Percentiles rank a stretch among this genome's conserved stretches.
Conservation (phyloP, 1,140 invertebrate genomes). For the Panulirus ornatus region DNA sequence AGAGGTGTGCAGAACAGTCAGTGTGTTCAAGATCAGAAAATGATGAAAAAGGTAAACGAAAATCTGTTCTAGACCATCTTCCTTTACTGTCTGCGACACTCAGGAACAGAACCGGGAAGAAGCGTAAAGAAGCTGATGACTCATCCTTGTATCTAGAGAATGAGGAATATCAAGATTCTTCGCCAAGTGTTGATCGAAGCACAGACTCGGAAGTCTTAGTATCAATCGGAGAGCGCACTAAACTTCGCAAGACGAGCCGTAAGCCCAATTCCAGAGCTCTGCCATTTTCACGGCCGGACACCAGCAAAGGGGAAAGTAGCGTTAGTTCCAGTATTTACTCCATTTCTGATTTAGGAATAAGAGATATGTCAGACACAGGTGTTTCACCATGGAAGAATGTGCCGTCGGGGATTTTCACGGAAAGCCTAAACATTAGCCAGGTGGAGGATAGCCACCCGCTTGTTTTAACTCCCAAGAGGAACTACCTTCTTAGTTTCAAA, state of each 20-base stretch:
- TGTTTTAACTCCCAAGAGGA: neutral
- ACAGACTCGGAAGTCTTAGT: neutral
- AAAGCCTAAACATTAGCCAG: neutral
- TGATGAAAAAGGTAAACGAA: too few species aligned
- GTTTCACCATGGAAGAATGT: neutral
- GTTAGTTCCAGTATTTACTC: neutral
- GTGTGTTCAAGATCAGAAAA: too few species aligned
- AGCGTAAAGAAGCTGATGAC: too few species aligned
- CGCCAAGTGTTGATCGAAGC: too few species aligned
- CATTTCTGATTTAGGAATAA: neutral
- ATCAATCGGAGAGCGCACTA: neutral
- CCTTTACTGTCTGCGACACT: too few species aligned
- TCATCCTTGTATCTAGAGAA: too few species aligned
- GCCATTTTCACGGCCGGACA: neutral
- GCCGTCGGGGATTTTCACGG: neutral
- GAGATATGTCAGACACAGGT: neutral
- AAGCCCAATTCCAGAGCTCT: neutral
- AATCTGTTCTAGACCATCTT: too few species aligned
- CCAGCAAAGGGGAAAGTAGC: neutral
- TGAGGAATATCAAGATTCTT: too few species aligned
- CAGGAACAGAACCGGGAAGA: too few species aligned
- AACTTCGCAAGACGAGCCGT: neutral
- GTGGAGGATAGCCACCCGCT: neutral
- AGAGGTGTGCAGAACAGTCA: too few species aligned
- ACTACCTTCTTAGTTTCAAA: neutral